A percentile compares a stretch with the other conserved stretches of the same genome.
phyloP scores from a whole-genome alignment of 2,888 invertebrate species.

The Emmelina monodactyla region DNA sequence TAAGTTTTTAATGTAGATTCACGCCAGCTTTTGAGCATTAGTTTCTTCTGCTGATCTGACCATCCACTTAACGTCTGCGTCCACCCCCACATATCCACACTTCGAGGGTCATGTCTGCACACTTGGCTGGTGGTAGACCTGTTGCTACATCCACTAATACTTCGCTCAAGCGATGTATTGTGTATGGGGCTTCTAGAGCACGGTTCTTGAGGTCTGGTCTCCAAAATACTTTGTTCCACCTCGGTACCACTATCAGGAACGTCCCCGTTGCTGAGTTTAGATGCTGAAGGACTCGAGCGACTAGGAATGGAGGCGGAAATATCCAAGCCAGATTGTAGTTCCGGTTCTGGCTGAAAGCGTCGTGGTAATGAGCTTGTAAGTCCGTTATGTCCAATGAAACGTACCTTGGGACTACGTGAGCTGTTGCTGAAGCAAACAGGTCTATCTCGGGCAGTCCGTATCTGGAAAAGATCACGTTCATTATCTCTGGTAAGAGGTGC shows the following conservation, averaged over 20 bases:
- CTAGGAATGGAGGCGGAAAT: constrained; percentile 6
- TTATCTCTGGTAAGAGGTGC: constrained; percentile 10
- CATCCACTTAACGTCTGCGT: constrained; percentile 4
- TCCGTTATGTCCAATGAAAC: not conserved
- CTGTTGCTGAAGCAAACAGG: not conserved
- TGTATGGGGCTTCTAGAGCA: not conserved
- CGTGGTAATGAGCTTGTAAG: not conserved
- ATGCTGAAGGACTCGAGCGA: not conserved
- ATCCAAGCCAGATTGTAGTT: not conserved
- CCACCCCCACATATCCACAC: constrained; percentile 15
- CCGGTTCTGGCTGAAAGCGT: constrained; percentile 4
- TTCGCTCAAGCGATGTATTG: too few relatives aligned
- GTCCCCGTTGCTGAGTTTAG: not conserved
- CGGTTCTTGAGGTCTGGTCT: not conserved
- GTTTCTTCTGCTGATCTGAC: not conserved
- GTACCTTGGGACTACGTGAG: not conserved
- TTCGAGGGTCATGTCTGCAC: constrained; percentile 10
- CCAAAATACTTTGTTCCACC: not conserved
- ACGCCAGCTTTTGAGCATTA: constrained; percentile 3
- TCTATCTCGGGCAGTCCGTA: not conserved
- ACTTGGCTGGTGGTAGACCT: constrained; percentile 10
- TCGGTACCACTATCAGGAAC: not conserved
- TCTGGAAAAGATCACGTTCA: not conserved
- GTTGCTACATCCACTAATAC: constrained; percentile 10
- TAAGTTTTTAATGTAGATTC: too few relatives aligned